These are phyloP conservation scores for Crepidodera aurea DNA, from an alignment of 2,888 invertebrate species.

Conservation along the genomic window DNA sequence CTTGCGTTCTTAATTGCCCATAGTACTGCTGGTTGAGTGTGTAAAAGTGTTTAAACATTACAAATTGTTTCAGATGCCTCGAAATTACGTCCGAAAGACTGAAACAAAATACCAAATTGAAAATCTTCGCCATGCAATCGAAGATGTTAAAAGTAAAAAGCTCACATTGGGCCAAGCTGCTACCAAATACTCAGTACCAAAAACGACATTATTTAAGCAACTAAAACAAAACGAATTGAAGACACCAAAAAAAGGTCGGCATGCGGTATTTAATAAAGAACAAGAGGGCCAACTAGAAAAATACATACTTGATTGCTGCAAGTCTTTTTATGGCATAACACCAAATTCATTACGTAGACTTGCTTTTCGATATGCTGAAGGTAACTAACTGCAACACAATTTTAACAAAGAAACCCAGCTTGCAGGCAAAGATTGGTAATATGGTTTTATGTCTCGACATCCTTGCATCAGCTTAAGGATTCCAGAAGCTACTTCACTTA, in stretches of 20 bases:
- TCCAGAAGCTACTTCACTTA: not conserved
- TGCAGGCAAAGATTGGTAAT: slow-evolving; percentile 1
- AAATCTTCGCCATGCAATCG: not conserved
- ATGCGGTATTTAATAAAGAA: no score
- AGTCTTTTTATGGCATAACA: slow-evolving; percentile 7
- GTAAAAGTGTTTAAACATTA: not conserved
- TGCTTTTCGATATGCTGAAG: not conserved
- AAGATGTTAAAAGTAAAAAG: not conserved
- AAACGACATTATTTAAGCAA: no score
- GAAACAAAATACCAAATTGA: not conserved
- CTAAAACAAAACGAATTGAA: no score
- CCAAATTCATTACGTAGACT: not conserved
- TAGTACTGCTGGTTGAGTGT: no score
- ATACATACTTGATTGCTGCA: not conserved
- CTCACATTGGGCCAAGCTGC: no score
- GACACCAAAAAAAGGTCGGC: no score
- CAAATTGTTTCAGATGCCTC: not conserved
- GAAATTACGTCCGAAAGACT: not conserved
- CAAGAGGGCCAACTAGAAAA: no score
- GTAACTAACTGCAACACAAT: not conserved
- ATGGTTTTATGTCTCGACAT: slow-evolving; percentile 1
- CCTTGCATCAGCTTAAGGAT: not conserved
- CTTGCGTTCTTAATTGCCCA: no score
- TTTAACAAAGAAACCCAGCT: slow-evolving; percentile 2
- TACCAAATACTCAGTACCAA: no score